These are phyloP conservation scores for Caenorhabditis afra DNA, from an alignment of 2,888 invertebrate species.

Conservation along the genomic window DNA sequence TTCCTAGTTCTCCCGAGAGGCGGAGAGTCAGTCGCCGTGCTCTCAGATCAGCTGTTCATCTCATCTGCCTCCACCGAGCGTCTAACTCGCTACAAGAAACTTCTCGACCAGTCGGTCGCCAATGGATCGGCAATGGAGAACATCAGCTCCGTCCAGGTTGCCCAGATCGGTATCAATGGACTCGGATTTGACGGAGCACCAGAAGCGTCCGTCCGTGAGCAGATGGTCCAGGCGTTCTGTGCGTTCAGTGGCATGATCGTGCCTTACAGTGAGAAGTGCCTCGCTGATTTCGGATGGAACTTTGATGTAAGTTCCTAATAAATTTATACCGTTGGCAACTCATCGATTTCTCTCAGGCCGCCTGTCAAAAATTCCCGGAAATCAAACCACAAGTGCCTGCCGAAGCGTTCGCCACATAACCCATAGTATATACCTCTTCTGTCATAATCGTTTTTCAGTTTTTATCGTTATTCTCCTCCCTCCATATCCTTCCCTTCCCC, in stretches of 20 bases:
- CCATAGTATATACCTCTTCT: neutral
- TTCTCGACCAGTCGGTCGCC: constrained; percentile 41
- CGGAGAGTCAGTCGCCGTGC: constrained; percentile 81
- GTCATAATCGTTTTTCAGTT: constrained; percentile 12
- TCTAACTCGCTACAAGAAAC: constrained; percentile 67
- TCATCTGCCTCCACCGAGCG: constrained; percentile 82
- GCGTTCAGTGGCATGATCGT: constrained; percentile 73
- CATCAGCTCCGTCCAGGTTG: constrained; percentile 38
- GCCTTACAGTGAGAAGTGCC: constrained; percentile 74
- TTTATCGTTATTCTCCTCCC: neutral
- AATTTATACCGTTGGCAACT: neutral
- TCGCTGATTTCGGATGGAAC: constrained; percentile 74
- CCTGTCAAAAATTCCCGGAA: constrained; percentile 47
- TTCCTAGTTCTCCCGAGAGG: constrained; percentile 81
- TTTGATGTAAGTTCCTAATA: constrained; percentile 66
- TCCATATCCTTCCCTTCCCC: constrained; percentile 17
- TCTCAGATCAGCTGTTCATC: constrained; percentile 82
- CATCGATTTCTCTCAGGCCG: constrained; percentile 15
- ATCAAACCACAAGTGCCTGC: constrained; percentile 27
- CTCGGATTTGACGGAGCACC: constrained; percentile 62
- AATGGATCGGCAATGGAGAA: constrained; percentile 47
- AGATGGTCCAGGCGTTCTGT: constrained; percentile 73
- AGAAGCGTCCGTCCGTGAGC: constrained; percentile 43
- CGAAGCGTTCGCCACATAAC: constrained; percentile 46
- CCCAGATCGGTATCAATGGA: constrained; percentile 54